Percentiles rank a stretch among this genome's conserved stretches.
phyloP scores from a whole-genome alignment of 2,797 vertebrate species.

The Trichosurus vulpecula region DNA sequence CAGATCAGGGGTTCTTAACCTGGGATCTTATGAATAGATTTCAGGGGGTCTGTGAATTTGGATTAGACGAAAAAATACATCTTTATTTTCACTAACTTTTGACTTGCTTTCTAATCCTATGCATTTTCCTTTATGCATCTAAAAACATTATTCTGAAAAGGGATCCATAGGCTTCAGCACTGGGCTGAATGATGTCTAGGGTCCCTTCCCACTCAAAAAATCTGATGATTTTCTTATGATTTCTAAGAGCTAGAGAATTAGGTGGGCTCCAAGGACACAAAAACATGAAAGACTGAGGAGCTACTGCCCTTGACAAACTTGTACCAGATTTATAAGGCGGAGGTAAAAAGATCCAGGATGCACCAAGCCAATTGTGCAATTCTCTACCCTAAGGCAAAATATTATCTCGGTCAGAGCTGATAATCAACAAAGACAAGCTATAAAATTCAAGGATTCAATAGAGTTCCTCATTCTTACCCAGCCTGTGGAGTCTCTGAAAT shows the following conservation, averaged over 20 bases:
- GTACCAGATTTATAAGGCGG: not conserved
- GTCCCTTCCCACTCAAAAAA: not conserved
- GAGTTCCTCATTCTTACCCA: not conserved
- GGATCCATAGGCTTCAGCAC: not conserved
- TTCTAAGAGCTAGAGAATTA: not conserved
- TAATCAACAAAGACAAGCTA: not conserved
- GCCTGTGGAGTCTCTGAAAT: not conserved
- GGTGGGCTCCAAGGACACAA: not conserved
- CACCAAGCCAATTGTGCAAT: not conserved
- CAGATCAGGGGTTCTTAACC: not conserved
- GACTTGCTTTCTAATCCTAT: not conserved
- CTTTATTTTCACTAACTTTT: not conserved
- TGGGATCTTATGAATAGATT: not conserved
- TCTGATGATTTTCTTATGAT: not conserved
- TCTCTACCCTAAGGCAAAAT: not conserved
- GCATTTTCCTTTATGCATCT: not conserved
- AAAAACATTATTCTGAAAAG: not conserved
- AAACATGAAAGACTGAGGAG: not conserved
- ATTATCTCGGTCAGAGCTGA: not conserved
- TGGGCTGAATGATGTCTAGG: not conserved
- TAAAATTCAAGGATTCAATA: not conserved
- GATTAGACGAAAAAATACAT: not conserved
- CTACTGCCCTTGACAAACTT: not conserved
- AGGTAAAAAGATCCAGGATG: not conserved
- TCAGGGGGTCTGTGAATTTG: not conserved